Evolutionary conservation across 2,888 invertebrate species (phyloP).

Genomic region (Quadriops clusia): DNA sequence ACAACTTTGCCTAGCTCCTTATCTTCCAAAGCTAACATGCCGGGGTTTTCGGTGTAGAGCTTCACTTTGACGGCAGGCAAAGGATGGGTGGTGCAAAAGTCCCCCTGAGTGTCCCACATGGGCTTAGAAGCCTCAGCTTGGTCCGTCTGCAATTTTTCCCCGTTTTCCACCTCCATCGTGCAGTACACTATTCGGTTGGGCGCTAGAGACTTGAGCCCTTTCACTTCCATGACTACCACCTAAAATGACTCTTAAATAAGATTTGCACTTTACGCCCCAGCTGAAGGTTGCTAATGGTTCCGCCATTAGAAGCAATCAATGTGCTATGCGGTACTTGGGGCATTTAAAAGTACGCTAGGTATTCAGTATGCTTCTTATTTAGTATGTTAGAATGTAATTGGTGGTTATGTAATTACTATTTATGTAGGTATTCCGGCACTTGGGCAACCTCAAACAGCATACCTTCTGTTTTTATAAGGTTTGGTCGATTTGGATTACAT

Average conservation of each 20-base stretch:
- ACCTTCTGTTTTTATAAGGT: too few relatives aligned
- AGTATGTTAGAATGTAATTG: too few relatives aligned
- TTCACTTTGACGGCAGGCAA: slow-evolving; percentile 96
- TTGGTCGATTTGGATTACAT: too few relatives aligned
- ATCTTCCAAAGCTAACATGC: slow-evolving; percentile 95
- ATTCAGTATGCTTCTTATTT: too few relatives aligned
- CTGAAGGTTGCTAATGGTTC: too few relatives aligned
- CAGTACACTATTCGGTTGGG: slow-evolving; percentile 98
- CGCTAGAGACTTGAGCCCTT: slow-evolving; percentile 91
- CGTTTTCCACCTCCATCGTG: slow-evolving; percentile 99
- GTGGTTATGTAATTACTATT: too few relatives aligned
- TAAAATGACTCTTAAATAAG: slow-evolving; percentile 37
- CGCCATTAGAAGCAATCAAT: too few relatives aligned
- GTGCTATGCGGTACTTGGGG: too few relatives aligned
- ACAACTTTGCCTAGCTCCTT: slow-evolving; percentile 94
- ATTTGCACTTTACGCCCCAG: too few relatives aligned
- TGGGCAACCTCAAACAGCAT: too few relatives aligned
- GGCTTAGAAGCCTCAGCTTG: slow-evolving; percentile 99
- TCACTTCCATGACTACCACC: slow-evolving; percentile 99
- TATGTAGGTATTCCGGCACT: too few relatives aligned
- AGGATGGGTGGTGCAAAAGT: slow-evolving; percentile 96
- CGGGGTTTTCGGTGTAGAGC: slow-evolving; percentile 93
- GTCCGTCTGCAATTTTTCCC: slow-evolving; percentile 97
- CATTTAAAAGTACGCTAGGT: too few relatives aligned
- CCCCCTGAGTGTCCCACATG: slow-evolving; percentile 99